phyloP scores from a whole-genome alignment of 2,113 vertebrate genomes.

The Tetrao urogallus region DNA sequence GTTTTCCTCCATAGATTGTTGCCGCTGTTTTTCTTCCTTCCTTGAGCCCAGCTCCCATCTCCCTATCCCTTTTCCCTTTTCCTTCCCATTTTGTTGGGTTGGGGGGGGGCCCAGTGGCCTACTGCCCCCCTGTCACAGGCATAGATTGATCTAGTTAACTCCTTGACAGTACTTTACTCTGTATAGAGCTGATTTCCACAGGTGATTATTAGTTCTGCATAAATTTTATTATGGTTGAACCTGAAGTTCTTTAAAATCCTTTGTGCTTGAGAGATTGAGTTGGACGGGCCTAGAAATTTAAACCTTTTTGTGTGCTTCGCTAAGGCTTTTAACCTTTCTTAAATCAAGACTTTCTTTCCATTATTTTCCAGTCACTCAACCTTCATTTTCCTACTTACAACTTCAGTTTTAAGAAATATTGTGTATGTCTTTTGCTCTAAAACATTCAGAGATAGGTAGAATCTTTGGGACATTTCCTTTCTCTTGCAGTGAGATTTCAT shows the following conservation, averaged over 20 bases:
- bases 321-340: not conserved
- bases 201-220: constrained; percentile 18
- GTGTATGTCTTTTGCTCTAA: constrained; percentile 38
- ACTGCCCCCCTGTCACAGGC: too few species aligned
- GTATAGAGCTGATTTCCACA: not conserved
- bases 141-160: too few species aligned
- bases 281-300: constrained; percentile 11
- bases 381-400: constrained; percentile 44
- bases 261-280: constrained; percentile 8
- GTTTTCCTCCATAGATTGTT: too few species aligned
- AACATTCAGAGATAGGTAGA: not conserved
- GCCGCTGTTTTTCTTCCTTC: too few species aligned
- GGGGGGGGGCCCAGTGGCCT: too few species aligned
- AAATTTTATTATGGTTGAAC: constrained; percentile 35
- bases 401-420: constrained; percentile 22
- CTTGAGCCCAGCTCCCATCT: too few species aligned
- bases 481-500: constrained; percentile 21
- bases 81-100: too few species aligned
- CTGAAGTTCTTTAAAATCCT: constrained; percentile 37
- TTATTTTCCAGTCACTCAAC: constrained; percentile 37
- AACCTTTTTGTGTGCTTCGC: constrained; percentile 13
- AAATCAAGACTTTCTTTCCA: constrained; percentile 16
- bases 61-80: too few species aligned
- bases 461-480: constrained; percentile 23
- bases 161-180: not conserved